Evolutionary conservation across 2,888 invertebrate species (phyloP).

Genomic region (Teinopalpus imperialis): DNA sequence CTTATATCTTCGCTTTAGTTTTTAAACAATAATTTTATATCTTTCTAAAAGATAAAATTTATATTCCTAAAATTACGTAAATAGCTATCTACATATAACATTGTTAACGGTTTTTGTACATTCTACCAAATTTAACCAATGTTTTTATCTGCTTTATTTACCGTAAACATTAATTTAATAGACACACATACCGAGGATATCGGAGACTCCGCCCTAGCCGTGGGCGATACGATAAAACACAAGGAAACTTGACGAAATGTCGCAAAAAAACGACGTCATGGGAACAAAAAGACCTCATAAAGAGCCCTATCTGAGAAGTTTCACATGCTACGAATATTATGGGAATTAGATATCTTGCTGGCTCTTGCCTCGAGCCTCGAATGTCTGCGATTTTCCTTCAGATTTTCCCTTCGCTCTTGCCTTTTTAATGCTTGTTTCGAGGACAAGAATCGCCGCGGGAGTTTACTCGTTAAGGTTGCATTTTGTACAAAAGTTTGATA

Average conservation of each 20-base stretch:
- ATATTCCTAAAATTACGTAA: too few species aligned
- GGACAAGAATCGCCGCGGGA: constrained; percentile 38
- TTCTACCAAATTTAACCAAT: too few species aligned
- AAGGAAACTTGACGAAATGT: constrained; percentile 30
- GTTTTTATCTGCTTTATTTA: too few species aligned
- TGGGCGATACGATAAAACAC: constrained; percentile 21
- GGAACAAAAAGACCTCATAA: constrained; percentile 46
- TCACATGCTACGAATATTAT: constrained; percentile 73
- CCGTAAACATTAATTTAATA: constrained; percentile 20
- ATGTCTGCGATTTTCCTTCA: constrained; percentile 34
- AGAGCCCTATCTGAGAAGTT: constrained; percentile 64
- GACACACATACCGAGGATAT: constrained; percentile 4
- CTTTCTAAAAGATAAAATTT: too few species aligned
- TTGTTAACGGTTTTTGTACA: too few species aligned
- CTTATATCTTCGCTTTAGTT: too few species aligned
- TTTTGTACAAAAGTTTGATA: constrained; percentile 25
- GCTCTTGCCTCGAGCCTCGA: constrained; percentile 33
- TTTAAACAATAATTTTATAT: too few species aligned
- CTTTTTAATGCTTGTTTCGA: constrained; percentile 43
- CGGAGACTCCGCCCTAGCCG: constrained; percentile 2
- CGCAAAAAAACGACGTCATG: constrained; percentile 48
- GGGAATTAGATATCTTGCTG: constrained; percentile 67
- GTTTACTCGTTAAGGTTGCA: constrained; percentile 36
- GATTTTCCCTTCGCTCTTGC: constrained; percentile 28
- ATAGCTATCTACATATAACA: too few species aligned